These are phyloP conservation scores for Pachyuromys duprasi DNA, from an alignment of 2,797 vertebrate genomes.

Conservation along the genomic window DNA sequence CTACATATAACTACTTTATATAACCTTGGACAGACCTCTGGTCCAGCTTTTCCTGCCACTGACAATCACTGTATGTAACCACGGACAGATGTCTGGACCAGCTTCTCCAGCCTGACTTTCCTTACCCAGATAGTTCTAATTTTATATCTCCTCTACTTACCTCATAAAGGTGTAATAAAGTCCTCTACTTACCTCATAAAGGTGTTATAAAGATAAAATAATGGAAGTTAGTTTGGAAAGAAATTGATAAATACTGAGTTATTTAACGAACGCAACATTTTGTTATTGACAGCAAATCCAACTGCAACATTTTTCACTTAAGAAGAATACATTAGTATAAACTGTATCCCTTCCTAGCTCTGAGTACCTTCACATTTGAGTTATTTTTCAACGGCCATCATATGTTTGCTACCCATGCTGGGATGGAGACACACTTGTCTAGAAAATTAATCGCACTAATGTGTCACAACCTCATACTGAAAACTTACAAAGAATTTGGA, in stretches of 20 bases:
- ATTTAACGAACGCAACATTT: background rate
- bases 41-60: background rate
- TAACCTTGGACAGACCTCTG: background rate
- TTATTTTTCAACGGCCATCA: background rate
- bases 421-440: background rate
- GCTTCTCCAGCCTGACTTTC: background rate
- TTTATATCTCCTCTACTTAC: background rate
- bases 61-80: background rate
- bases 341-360: constrained; percentile 15
- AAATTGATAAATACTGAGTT: background rate
- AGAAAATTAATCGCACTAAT: background rate
- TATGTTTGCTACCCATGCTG: rapidly evolving
- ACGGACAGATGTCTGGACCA: background rate
- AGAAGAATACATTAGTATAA: background rate
- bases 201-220: constrained; percentile 18
- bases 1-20: background rate
- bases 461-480: background rate
- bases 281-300: background rate
- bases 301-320: constrained; percentile 24
- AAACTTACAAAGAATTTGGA: constrained; percentile 27
- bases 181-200: background rate
- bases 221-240: background rate
- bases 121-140: background rate
- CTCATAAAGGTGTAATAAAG: background rate
- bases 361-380: background rate